Evolutionary conservation across 2,113 vertebrate species (phyloP).

Genomic region (Apistogramma diplotaenia): DNA sequence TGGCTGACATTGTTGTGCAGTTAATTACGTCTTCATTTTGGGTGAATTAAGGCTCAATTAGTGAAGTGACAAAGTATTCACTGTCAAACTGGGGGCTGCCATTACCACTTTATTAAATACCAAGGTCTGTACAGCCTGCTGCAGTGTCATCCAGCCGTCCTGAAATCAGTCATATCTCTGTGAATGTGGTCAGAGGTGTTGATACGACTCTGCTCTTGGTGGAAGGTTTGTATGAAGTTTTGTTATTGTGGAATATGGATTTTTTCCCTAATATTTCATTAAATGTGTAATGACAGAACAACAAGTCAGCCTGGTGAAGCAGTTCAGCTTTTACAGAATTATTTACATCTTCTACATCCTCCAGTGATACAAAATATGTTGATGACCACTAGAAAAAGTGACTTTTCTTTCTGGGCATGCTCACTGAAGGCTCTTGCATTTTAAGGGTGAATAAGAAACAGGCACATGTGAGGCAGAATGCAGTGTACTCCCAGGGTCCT

Average conservation of each 20-base stretch:
- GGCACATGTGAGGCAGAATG: no score
- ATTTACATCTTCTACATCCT: no score
- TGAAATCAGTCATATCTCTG: neutral
- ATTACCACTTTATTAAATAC: neutral
- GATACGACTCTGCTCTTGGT: neutral
- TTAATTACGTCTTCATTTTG: constrained; percentile 54
- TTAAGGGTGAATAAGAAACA: no score
- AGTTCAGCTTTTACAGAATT: neutral
- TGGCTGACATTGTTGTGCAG: constrained; percentile 42
- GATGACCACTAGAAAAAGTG: neutral
- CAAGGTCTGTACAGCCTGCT: neutral
- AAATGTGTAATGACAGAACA: neutral
- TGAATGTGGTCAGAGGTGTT: neutral
- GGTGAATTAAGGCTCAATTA: constrained; percentile 56
- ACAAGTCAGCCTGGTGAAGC: neutral
- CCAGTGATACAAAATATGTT: neutral
- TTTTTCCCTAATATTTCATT: neutral
- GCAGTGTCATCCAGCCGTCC: neutral
- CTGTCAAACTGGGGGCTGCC: neutral
- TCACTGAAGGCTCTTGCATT: no score
- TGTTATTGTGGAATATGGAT: neutral
- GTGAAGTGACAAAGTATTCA: constrained; percentile 37
- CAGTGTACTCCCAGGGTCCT: no score
- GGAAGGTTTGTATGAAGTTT: neutral
- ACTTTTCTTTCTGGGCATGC: neutral